phyloP scores from a whole-genome alignment of 1,140 invertebrate species.

The Idris sp. region DNA sequence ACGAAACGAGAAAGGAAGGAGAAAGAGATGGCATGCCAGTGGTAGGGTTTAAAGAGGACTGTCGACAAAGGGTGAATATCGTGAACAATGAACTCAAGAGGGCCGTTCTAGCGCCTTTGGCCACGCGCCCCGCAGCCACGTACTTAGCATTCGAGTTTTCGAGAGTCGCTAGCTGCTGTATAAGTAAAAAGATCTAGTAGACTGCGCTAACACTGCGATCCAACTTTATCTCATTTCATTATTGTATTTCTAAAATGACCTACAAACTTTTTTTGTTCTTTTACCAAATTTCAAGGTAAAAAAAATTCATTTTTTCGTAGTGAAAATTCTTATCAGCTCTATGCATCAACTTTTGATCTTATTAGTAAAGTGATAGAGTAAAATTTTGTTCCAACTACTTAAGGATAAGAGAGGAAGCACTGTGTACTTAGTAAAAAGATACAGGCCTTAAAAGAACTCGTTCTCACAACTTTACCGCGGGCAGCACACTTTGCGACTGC shows the following conservation, averaged over 20 bases:
- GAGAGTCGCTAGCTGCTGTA: conserved; percentile 69
- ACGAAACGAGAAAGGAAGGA: conserved; percentile 66
- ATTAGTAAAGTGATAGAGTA: conserved; percentile 66
- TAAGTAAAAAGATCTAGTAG: conserved; percentile 62
- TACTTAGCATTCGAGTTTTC: conserved; percentile 75
- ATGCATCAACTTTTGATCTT: conserved; percentile 45
- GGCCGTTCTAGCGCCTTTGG: conserved; percentile 75
- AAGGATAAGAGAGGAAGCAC: conserved; percentile 39
- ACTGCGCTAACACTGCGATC: conserved; percentile 60
- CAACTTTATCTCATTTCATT: conserved; percentile 61
- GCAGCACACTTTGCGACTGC: conserved; percentile 67
- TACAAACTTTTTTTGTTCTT: conserved; percentile 12
- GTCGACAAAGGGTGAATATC: conserved; percentile 63
- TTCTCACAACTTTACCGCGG: conserved; percentile 72
- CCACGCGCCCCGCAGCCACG: conserved; percentile 72
- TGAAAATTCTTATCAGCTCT: background rate
- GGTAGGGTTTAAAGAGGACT: conserved; percentile 54
- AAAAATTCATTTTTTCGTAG: conserved; percentile 3
- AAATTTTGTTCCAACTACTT: conserved; percentile 62
- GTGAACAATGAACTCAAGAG: conserved; percentile 76
- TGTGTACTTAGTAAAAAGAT: conserved; percentile 72
- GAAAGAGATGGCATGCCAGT: conserved; percentile 46
- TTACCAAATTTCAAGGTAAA: too few species aligned
- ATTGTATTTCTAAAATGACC: conserved; percentile 54
- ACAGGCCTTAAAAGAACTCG: conserved; percentile 68